phyloP scores from a whole-genome alignment of 2,797 vertebrate genomes.

The Rhinichthys osculus region DNA sequence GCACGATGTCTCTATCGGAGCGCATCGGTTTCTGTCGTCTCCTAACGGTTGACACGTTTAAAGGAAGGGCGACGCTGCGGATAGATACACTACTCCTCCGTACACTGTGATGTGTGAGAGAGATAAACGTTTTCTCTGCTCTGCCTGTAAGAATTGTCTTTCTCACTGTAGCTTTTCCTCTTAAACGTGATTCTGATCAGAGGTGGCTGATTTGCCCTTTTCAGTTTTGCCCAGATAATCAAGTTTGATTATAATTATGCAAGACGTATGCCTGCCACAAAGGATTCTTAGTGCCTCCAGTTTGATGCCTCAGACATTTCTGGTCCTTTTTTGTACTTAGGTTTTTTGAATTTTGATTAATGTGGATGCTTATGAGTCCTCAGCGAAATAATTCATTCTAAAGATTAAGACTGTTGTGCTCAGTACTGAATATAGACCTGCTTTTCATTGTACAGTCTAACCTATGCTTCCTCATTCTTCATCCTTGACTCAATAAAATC shows the following conservation, averaged over 20 bases:
- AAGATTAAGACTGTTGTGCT: slow-evolving; percentile 27
- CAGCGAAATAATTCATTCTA: slow-evolving; percentile 44
- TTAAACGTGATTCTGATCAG: slow-evolving; percentile 1
- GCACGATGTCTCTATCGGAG: slow-evolving; percentile 1
- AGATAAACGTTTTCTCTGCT: background rate
- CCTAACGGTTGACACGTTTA: background rate
- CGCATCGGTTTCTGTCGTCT: slow-evolving; percentile 1
- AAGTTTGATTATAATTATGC: slow-evolving; percentile 48
- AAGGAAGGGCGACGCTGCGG: slow-evolving; percentile 44
- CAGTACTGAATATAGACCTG: slow-evolving; percentile 50
- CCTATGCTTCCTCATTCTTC: slow-evolving; percentile 71
- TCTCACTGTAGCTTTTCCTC: slow-evolving; percentile 18
- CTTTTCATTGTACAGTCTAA: slow-evolving; percentile 72
- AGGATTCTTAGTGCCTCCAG: slow-evolving; percentile 64
- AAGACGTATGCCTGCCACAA: slow-evolving; percentile 56
- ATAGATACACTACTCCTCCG: slow-evolving; percentile 48
- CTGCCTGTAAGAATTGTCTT: background rate
- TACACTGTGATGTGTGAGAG: slow-evolving; percentile 3
- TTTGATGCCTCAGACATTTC: slow-evolving; percentile 46
- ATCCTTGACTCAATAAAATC: slow-evolving; percentile 71
- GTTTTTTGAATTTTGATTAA: slow-evolving; percentile 45
- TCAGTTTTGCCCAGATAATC: slow-evolving; percentile 47
- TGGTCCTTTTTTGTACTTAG: slow-evolving; percentile 41
- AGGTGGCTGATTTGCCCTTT: background rate
- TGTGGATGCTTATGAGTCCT: slow-evolving; percentile 46